Conservation (phyloP, 2,888 invertebrate genomes). For the Cryptocephalus primarius region DNA sequence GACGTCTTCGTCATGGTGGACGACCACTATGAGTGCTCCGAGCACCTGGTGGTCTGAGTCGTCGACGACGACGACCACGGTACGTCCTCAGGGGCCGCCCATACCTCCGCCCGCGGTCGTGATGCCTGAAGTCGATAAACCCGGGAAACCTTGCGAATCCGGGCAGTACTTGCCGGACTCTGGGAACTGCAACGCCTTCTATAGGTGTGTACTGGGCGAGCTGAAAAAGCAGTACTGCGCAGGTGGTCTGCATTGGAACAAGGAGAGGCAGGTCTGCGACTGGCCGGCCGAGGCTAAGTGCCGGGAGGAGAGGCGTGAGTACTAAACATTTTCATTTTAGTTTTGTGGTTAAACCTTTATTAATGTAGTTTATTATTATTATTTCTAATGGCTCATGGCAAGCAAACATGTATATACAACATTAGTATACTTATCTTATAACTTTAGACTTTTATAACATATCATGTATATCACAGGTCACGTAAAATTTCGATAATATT, state of each 20-base stretch:
- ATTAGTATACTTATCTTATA: too few relatives aligned
- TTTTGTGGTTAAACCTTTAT: too few relatives aligned
- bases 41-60: conserved; percentile 17
- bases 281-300: conserved; percentile 73
- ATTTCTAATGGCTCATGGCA: too few relatives aligned
- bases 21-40: not conserved
- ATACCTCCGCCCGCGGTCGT: conserved; percentile 39
- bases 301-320: conserved; percentile 30
- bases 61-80: conserved; percentile 9
- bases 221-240: conserved; percentile 64
- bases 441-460: too few relatives aligned
- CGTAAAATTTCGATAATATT: too few relatives aligned
- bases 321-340: too few relatives aligned
- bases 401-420: too few relatives aligned
- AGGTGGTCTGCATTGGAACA: conserved; percentile 73
- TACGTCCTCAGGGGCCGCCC: conserved; percentile 1
- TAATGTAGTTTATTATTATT: not conserved
- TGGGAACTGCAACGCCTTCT: conserved; percentile 62
- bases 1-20: too few relatives aligned
- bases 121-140: conserved; percentile 33
- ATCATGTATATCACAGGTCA: too few relatives aligned
- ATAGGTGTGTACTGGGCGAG: conserved; percentile 62
- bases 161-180: conserved; percentile 49
- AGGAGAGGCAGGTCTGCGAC: conserved; percentile 55
- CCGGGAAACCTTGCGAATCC: conserved; percentile 29